Evolutionary conservation across 2,797 vertebrate genomes (phyloP).

Genomic region (Propithecus deckenii): DNA sequence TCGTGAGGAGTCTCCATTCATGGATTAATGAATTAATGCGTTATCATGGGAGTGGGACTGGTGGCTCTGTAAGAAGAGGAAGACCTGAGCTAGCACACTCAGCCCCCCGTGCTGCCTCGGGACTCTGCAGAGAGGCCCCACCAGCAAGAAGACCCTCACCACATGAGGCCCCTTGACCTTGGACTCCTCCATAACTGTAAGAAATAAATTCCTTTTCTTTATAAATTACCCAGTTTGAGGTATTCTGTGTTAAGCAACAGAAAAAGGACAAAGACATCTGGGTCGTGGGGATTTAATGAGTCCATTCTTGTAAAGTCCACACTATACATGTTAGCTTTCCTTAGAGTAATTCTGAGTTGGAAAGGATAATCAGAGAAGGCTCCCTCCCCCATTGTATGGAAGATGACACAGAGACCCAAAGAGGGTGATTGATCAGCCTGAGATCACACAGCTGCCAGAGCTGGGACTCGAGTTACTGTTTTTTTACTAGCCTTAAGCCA

Average conservation of each 20-base stretch:
- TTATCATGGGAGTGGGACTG: not conserved
- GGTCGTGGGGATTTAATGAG: not conserved
- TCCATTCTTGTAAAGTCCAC: not conserved
- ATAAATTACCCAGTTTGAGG: not conserved
- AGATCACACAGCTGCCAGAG: not conserved
- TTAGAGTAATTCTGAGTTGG: not conserved
- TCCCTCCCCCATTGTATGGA: not conserved
- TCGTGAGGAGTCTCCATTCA: not conserved
- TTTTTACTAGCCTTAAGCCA: not conserved
- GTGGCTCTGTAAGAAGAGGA: not conserved
- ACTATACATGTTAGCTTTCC: fast-evolving
- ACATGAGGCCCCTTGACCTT: not conserved
- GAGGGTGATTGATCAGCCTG: not conserved
- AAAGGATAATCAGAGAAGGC: not conserved
- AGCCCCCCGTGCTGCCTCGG: not conserved
- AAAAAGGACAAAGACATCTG: not conserved
- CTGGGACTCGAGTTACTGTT: not conserved
- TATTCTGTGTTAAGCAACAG: not conserved
- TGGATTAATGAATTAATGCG: not conserved
- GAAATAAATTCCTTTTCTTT: not conserved
- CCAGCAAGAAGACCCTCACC: not conserved
- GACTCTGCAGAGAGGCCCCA: not conserved
- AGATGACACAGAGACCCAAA: not conserved
- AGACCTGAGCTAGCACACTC: not conserved
- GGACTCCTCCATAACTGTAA: not conserved